Percentiles rank a stretch among this genome's conserved stretches.
Evolutionary conservation across 2,888 invertebrate species (phyloP).

Genomic region (Heteromurus nitidus): DNA sequence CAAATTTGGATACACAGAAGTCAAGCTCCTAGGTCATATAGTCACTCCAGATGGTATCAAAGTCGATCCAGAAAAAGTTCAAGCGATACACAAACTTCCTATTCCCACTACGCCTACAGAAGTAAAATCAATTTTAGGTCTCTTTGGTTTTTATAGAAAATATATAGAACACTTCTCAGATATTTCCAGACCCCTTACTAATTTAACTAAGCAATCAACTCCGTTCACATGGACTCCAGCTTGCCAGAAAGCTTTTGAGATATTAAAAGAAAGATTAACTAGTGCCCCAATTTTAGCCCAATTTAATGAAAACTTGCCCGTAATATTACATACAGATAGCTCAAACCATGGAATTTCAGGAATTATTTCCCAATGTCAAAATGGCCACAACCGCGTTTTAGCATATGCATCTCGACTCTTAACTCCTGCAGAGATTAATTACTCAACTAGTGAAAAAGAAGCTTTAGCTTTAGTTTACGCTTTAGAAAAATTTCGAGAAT

Average conservation of each 20-base stretch:
- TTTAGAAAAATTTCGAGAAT: conserved; percentile 19
- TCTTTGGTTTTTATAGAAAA: conserved; percentile 1
- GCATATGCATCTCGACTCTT: neutral
- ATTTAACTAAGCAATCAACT: conserved; percentile 1
- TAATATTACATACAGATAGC: neutral
- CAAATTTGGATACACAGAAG: conserved; percentile 7
- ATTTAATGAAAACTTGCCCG: conserved; percentile 9
- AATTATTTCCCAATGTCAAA: neutral
- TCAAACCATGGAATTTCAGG: neutral
- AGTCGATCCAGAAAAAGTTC: conserved; percentile 10
- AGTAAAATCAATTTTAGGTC: neutral
- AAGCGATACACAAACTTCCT: conserved; percentile 7
- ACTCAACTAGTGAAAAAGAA: neutral
- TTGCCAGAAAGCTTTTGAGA: conserved; percentile 24
- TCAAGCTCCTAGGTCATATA: conserved; percentile 25
- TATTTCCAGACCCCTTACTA: neutral
- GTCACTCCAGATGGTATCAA: conserved; percentile 3
- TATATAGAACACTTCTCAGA: neutral
- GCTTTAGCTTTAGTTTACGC: neutral
- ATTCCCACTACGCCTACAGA: neutral
- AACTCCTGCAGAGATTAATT: neutral
- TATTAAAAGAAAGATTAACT: conserved; percentile 16
- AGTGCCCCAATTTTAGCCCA: conserved; percentile 13
- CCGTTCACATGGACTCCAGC: conserved; percentile 20
- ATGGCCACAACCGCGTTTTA: neutral